Conservation (phyloP, 2,888 invertebrate species). For the Oxycera nigricornis region DNA sequence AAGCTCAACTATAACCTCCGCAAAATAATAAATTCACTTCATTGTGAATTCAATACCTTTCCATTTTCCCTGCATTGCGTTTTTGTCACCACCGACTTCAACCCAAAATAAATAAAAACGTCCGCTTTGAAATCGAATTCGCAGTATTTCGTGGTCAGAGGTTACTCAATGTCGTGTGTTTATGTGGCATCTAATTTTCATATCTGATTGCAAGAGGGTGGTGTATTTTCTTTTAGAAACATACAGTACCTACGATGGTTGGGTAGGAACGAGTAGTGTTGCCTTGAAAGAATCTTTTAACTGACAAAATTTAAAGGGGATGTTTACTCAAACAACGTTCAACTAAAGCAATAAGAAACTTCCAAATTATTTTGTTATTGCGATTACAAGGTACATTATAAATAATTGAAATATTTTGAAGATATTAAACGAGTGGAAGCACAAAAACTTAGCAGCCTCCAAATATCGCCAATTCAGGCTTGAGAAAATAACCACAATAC, state of each 20-base stretch:
- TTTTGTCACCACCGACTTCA: slow-evolving; percentile 5
- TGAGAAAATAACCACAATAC: too few relatives aligned
- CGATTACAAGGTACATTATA: too few relatives aligned
- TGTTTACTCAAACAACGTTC: too few relatives aligned
- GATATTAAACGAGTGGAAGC: too few relatives aligned
- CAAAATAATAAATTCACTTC: slow-evolving; percentile 42
- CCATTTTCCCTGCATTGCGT: background rate
- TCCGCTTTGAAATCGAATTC: background rate
- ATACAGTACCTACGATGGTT: background rate
- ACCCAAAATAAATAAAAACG: slow-evolving; percentile 24
- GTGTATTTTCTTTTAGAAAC: too few relatives aligned
- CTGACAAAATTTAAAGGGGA: too few relatives aligned
- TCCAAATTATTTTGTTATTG: too few relatives aligned
- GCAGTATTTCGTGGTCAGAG: slow-evolving; percentile 5
- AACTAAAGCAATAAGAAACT: too few relatives aligned
- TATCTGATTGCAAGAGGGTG: slow-evolving; percentile 13
- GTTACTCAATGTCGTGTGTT: background rate
- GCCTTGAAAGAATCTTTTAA: background rate
- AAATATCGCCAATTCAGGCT: too few relatives aligned
- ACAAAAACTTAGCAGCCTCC: too few relatives aligned
- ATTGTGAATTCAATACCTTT: background rate
- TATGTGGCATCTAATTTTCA: slow-evolving; percentile 17
- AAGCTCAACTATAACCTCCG: slow-evolving; percentile 39
- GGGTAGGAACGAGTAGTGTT: background rate
- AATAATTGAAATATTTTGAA: too few relatives aligned